A percentile compares a stretch with the other conserved stretches of the same genome.
Evolutionary conservation across 2,797 vertebrate species (phyloP).

Genomic region (Parotocinclus haroldoi): DNA sequence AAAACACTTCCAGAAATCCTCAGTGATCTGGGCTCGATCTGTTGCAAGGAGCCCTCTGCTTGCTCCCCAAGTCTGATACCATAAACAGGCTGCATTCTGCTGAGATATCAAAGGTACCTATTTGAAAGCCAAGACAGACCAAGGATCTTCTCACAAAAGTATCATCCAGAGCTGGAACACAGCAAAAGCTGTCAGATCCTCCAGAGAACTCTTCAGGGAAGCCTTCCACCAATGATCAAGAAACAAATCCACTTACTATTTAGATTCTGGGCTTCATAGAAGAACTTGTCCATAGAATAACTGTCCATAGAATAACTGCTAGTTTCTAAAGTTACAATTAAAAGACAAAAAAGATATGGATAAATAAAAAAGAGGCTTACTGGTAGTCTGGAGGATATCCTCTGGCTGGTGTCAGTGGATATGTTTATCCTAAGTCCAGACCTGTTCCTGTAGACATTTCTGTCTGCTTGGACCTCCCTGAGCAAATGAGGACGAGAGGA

Average conservation of each 20-base stretch:
- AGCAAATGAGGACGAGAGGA: conserved; percentile 57
- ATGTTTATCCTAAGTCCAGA: not conserved
- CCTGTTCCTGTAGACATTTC: conserved; percentile 16
- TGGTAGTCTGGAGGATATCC: conserved; percentile 1
- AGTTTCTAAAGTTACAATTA: not conserved
- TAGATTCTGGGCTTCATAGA: no score
- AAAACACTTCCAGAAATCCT: conserved; percentile 46
- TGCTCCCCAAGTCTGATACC: conserved; percentile 30
- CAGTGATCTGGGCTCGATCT: conserved; percentile 38
- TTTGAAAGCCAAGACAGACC: conserved; percentile 5
- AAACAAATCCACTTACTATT: no score
- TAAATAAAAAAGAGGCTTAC: not conserved
- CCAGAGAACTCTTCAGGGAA: conserved; percentile 1
- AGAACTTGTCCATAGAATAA: not conserved
- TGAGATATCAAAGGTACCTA: not conserved
- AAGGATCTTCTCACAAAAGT: conserved; percentile 4
- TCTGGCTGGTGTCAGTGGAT: not conserved
- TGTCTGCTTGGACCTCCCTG: conserved; percentile 27
- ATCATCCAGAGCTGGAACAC: not conserved
- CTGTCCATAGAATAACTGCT: no score
- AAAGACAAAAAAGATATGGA: not conserved
- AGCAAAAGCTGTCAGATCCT: not conserved
- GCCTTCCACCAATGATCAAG: not conserved
- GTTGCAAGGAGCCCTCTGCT: conserved; percentile 32
- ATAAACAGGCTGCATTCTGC: conserved; percentile 43